These are phyloP conservation scores for Premnoplex brunnescens DNA, from an alignment of 2,797 vertebrate genomes.

Conservation along the genomic window DNA sequence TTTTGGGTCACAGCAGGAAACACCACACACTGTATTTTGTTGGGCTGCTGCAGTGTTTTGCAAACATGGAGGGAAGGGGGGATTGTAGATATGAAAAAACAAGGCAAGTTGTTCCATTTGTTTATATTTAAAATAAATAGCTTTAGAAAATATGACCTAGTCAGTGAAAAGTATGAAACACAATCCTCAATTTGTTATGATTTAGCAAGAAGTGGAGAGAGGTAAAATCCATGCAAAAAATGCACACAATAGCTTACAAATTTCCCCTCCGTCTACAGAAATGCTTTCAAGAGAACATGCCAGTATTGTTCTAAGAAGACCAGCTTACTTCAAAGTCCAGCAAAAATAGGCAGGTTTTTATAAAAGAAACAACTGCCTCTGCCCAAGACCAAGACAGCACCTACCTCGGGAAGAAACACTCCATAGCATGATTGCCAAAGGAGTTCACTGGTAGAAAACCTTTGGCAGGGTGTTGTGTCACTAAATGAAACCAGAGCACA, in stretches of 20 bases:
- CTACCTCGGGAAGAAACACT: neutral
- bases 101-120: constrained; percentile 9
- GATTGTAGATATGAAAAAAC: neutral
- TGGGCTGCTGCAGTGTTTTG: constrained; percentile 35
- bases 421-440: rapidly evolving
- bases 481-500: neutral
- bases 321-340: neutral
- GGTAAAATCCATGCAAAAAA: neutral
- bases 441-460: neutral
- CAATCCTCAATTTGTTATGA: constrained; percentile 1
- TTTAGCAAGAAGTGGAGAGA: neutral
- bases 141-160: neutral
- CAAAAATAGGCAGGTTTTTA: neutral
- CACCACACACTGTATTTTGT: neutral
- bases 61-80: neutral
- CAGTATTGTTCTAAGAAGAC: neutral
- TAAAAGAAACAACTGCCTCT: neutral
- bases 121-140: constrained; percentile 38
- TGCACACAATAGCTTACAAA: neutral
- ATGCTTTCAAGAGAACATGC: neutral
- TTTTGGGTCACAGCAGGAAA: neutral
- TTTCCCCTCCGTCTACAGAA: neutral
- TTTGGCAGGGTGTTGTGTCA: neutral
- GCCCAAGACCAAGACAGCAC: neutral
- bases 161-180: constrained; percentile 24